These are phyloP conservation scores for Oxyscelio sp. DNA, from an alignment of 2,888 invertebrate species.

Conservation along the genomic window DNA sequence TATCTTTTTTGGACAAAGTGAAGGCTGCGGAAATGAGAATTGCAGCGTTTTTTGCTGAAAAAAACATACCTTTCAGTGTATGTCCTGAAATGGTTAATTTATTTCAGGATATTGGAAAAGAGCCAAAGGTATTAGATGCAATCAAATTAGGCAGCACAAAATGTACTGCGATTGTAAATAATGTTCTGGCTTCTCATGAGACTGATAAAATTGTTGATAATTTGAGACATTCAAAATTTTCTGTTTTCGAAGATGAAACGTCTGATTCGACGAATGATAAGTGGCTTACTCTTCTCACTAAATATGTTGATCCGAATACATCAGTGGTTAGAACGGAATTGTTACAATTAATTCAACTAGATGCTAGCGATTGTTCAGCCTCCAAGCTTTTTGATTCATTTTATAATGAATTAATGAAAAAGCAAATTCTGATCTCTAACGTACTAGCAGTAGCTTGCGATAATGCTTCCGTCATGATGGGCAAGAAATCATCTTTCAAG, in stretches of 20 bases:
- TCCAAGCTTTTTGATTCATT: background rate
- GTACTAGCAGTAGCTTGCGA: too few species aligned
- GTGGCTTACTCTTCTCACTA: background rate
- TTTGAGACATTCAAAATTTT: background rate
- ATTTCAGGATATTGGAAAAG: too few species aligned
- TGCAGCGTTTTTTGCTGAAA: constrained; percentile 16
- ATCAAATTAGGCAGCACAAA: constrained; percentile 3
- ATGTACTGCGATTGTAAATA: too few species aligned
- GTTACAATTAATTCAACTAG: background rate
- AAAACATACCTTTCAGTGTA: background rate
- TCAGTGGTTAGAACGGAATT: background rate
- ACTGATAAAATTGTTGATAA: background rate
- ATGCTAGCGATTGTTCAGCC: constrained; percentile 13
- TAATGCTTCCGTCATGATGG: constrained; percentile 21
- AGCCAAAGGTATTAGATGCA: background rate
- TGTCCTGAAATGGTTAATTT: background rate
- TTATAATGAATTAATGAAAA: background rate
- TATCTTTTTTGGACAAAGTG: too few species aligned
- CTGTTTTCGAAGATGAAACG: background rate
- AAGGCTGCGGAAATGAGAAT: constrained; percentile 1
- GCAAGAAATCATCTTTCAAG: too few species aligned
- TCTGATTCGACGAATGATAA: constrained; percentile 2
- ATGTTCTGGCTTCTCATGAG: too few species aligned
- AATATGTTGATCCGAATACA: background rate
- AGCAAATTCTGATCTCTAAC: constrained; percentile 16